These are phyloP conservation scores for Trichosurus vulpecula DNA, from an alignment of 2,797 vertebrate genomes.

Conservation along the genomic window DNA sequence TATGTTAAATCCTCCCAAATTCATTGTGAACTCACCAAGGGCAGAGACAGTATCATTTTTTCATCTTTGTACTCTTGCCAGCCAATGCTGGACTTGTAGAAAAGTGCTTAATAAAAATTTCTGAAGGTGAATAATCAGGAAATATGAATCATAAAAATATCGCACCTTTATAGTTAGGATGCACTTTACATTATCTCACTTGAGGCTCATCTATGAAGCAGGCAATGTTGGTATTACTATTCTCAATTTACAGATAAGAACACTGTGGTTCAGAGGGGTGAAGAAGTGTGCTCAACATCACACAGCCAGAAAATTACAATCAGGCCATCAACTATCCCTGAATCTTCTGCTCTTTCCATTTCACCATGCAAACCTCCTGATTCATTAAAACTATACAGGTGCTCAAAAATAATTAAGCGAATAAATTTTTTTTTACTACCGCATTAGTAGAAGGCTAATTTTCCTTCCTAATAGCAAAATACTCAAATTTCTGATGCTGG, in stretches of 20 bases:
- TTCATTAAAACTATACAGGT: background rate
- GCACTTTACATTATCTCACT: background rate
- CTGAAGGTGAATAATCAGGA: background rate
- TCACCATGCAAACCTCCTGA: constrained; percentile 1
- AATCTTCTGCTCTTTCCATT: background rate
- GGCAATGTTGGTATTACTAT: background rate
- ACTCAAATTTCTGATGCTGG: constrained; percentile 10
- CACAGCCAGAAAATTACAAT: background rate
- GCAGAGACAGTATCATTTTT: background rate
- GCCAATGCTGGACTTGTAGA: background rate
- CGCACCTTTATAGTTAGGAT: background rate
- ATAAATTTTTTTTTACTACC: constrained; percentile 34
- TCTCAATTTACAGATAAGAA: background rate
- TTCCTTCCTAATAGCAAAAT: constrained; percentile 9
- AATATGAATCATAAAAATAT: background rate
- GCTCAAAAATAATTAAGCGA: constrained; percentile 21
- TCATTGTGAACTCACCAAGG: background rate
- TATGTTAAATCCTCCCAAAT: background rate
- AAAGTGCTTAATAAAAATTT: background rate
- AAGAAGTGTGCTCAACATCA: background rate
- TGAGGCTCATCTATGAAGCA: background rate
- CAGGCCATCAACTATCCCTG: no score
- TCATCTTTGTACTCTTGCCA: background rate
- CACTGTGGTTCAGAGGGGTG: background rate
- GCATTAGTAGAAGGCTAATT: background rate